Evolutionary conservation across 1,140 invertebrate species (phyloP), one percentile per base, ranked within the genome.

Genomic region (Oryzaephilus surinamensis): DNA sequence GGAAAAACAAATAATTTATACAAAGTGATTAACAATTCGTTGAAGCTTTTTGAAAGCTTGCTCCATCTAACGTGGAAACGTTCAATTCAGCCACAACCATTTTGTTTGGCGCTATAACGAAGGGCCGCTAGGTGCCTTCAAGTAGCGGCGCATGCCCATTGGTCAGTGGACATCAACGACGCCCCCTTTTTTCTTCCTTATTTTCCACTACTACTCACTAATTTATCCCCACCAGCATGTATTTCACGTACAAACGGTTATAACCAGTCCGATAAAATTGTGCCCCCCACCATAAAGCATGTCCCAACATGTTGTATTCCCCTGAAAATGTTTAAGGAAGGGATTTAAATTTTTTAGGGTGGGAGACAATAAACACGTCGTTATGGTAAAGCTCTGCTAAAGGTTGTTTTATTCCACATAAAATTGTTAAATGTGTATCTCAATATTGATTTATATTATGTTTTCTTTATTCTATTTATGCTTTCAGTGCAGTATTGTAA

Each of bases 321-420:
- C 32, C 32, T n/a, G n/a, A n/a, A n/a, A n/a, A n/a, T n/a, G n/a
- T n/a, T n/a, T n/a, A n/a, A n/a, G n/a, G n/a, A n/a, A n/a, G n/a
- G n/a, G n/a, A n/a, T n/a, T n/a, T n/a, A n/a, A n/a, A n/a, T n/a
- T n/a, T n/a, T n/a, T n/a, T n/a, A n/a, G n/a, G n/a, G n/a, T n/a
- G n/a, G 52, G 55, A 44, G 55, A 50, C 50, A 58, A 60, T 60
- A 58, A 58, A 58, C 58, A 60, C 55, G 43, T 60, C 58, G 53
- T 60, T 58, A 60, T 50, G 54, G 51, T 51, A 58, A 60, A 60
- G 52, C 55, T 47, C 46, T 52, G 54, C 52, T 57, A 48, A 46
- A 58, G n/a, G 54, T 52, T 50, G 43, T 49, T 54, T 52, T 54
- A 52, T 52, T 50, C 43, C 44, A 47, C 45, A 52, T 56, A 54